Conservation (phyloP, 1,140 invertebrate genomes). For the Cydia strobilella region DNA sequence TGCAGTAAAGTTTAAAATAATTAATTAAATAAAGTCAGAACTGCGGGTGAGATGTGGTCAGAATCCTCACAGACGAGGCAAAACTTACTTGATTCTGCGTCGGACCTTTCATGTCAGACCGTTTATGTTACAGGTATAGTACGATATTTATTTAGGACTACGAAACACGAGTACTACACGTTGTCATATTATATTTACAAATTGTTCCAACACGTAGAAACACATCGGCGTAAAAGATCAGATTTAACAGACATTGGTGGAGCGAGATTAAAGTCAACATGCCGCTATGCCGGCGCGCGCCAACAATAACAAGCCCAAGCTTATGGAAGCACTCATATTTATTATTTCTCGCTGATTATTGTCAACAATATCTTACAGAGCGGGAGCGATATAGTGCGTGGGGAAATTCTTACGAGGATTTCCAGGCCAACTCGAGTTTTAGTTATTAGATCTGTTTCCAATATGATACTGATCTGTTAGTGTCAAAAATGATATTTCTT, state of each 20-base stretch:
- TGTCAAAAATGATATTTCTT: too few relatives aligned
- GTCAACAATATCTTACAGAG: neutral
- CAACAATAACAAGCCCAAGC: neutral
- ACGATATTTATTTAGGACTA: neutral
- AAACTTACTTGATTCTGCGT: neutral
- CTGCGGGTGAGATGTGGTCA: too few relatives aligned
- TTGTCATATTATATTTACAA: neutral
- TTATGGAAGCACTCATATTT: neutral
- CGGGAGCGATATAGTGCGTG: neutral
- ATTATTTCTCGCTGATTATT: neutral
- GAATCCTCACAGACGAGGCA: neutral
- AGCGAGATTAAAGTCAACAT: constrained; percentile 3
- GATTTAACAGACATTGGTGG: neutral
- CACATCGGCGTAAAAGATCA: neutral
- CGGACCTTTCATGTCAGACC: neutral
- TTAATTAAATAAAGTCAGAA: too few relatives aligned
- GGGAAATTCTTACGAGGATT: too few relatives aligned
- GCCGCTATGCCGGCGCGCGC: neutral
- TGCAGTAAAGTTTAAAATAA: too few relatives aligned
- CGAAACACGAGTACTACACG: too few relatives aligned
- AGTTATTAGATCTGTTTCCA: too few relatives aligned
- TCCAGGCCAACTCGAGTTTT: too few relatives aligned
- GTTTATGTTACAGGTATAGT: too few relatives aligned
- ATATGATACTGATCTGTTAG: too few relatives aligned
- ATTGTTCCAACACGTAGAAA: neutral